Evolutionary conservation across 2,797 vertebrate genomes (phyloP).

Genomic region (Melanotaenia pygmaea): DNA sequence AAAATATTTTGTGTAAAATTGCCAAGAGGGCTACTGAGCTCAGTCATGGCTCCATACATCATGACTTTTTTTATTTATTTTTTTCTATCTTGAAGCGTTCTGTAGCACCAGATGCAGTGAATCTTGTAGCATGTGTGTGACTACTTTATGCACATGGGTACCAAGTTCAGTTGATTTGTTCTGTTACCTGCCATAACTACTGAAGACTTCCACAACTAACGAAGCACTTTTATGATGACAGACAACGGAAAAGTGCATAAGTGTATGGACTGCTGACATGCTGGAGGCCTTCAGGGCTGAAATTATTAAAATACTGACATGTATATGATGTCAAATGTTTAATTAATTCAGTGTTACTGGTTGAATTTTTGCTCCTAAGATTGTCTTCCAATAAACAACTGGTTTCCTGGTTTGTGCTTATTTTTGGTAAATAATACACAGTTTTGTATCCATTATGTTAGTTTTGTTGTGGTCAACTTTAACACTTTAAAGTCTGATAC

Average conservation of each 20-base stretch:
- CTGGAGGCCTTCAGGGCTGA: constrained; percentile 17
- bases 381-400: constrained; percentile 81
- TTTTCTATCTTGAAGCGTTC: constrained; percentile 30
- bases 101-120: constrained; percentile 53
- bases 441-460: too few species aligned
- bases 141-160: constrained; percentile 55
- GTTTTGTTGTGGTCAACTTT: too few species aligned
- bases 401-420: constrained; percentile 51
- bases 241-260: constrained; percentile 25
- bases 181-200: constrained; percentile 36
- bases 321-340: constrained; percentile 70
- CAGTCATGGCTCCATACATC: constrained; percentile 33
- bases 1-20: neutral
- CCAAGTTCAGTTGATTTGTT: constrained; percentile 19
- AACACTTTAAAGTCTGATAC: too few species aligned
- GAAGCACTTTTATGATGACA: constrained; percentile 45
- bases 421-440: too few species aligned
- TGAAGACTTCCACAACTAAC: constrained; percentile 35
- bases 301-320: constrained; percentile 45
- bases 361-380: constrained; percentile 63
- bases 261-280: constrained; percentile 15
- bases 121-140: constrained; percentile 68
- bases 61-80: constrained; percentile 46
- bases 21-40: constrained; percentile 30
- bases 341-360: constrained; percentile 54